Percentiles rank a stretch among this genome's conserved stretches.
phyloP scores from a whole-genome alignment of 2,113 vertebrate genomes.

The Caranx ignobilis region DNA sequence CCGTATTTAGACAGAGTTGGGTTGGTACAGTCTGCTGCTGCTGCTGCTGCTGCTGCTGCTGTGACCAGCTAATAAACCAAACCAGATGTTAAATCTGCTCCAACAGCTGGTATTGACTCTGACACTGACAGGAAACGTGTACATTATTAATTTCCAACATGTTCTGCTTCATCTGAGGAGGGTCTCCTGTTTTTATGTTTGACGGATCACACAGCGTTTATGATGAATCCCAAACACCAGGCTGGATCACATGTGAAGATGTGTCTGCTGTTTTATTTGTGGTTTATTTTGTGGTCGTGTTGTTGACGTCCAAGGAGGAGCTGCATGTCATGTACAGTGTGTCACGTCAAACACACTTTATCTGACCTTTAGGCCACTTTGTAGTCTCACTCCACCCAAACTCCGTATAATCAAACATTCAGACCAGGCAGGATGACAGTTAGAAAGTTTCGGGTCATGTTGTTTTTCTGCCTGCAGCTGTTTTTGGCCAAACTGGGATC shows the following conservation, averaged over 20 bases:
- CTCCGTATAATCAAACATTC: not conserved
- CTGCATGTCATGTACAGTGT: not conserved
- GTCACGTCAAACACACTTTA: not conserved
- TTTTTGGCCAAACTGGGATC: not conserved
- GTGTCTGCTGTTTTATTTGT: no score
- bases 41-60: not conserved
- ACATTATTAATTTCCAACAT: not conserved
- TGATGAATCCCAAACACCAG: no score
- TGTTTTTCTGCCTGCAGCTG: not conserved
- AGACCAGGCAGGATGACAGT: not conserved
- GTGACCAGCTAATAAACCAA: constrained; percentile 9
- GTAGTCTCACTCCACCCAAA: not conserved
- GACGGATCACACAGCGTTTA: no score
- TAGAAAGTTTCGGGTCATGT: not conserved
- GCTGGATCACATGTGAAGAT: no score
- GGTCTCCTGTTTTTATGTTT: not conserved
- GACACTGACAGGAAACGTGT: not conserved
- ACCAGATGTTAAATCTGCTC: not conserved
- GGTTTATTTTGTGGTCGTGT: no score
- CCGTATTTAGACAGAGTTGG: not conserved
- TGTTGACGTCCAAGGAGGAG: no score
- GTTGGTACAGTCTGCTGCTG: not conserved
- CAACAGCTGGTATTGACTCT: not conserved
- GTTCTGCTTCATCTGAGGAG: not conserved
- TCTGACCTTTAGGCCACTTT: constrained; percentile 3